phyloP scores from a whole-genome alignment of 2,113 vertebrate genomes.

The Blennius ocellaris region DNA sequence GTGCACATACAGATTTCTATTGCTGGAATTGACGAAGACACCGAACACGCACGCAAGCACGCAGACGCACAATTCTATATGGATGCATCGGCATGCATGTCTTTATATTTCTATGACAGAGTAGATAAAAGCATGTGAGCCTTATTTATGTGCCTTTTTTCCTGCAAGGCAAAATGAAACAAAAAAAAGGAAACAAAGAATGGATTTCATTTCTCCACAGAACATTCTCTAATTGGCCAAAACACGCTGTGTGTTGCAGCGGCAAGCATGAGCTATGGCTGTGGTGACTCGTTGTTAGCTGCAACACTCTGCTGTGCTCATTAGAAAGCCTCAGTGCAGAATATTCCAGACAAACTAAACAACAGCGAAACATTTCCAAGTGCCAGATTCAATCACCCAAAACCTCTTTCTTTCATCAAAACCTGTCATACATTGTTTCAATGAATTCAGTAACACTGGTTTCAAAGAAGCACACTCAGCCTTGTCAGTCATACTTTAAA shows the following conservation, averaged over 20 bases:
- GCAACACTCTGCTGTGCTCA: slow-evolving; percentile 49
- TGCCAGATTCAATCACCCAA: not conserved
- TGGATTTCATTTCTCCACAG: slow-evolving; percentile 18
- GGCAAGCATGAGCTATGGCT: slow-evolving; percentile 25
- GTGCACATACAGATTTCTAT: slow-evolving; percentile 32
- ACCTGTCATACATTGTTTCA: not conserved
- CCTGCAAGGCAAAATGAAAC: not conserved
- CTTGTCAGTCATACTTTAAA: not conserved
- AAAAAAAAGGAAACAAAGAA: slow-evolving; percentile 5
- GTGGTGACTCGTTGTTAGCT: slow-evolving; percentile 45
- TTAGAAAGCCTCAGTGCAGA: slow-evolving; percentile 57
- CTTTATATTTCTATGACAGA: no score
- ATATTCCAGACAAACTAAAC: slow-evolving; percentile 31
- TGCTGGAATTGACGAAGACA: not conserved
- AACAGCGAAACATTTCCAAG: slow-evolving; percentile 2
- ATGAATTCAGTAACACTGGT: not conserved
- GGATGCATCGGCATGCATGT: not conserved
- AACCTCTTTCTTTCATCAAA: slow-evolving; percentile 18
- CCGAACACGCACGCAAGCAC: not conserved
- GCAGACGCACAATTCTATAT: no score
- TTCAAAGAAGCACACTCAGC: not conserved
- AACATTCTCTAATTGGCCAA: slow-evolving; percentile 57
- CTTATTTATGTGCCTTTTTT: slow-evolving; percentile 6
- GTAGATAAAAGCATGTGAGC: not conserved
- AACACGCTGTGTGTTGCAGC: slow-evolving; percentile 34